Base-by-base conservation (phyloP, 2,888 invertebrate genomes). In the Coleophora deauratella region DNA sequence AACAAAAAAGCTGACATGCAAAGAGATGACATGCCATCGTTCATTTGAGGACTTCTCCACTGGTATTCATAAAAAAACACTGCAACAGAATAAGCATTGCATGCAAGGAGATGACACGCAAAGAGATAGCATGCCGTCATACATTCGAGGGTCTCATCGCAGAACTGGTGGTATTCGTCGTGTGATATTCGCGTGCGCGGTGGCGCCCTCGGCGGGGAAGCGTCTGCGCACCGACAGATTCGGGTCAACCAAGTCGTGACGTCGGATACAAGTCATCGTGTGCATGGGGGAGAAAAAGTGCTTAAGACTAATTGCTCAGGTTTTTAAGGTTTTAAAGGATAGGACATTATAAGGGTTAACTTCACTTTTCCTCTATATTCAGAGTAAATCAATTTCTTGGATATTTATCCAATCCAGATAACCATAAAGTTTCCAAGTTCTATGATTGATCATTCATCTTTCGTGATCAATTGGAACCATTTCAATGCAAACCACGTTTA, bases 91-190 rank as follows among this genome's bases (percentile, higher is more conserved):
- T 37, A 42, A 42, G 42, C 41, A 35, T 8, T 35, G 35, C 39
- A 37, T 35, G 30, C 36, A 32, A 41, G n/a, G 35, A 35, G 21
- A 21, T 21, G 21, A 21, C 21, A 21, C 21, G 21, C 40, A 35
- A 13, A 35, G 52, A 60, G 50, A 59, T 54, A 42, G 46, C 68
- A 70, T 71, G 70, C 69, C 57, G 57, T 63, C 87, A 73, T 91
- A 92, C 92, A 92, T 89, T 94, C 94, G 58, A 93, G 88, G 67
- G 92, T 91, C 67, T 90, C 89, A 82, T 93, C 92, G 85, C 91
- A 91, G 84, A 91, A 91, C 77, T 91, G 91, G 72, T 92, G 92
- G 78, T 92, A 93, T 78, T 93, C 93, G 79, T 92, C 91, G 75
- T 91, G 89, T 41, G 92, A 90, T 67, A 90, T 88, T 62, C 74